phyloP scores from a whole-genome alignment of 1,140 invertebrate species.

The Whitmania pigra region DNA sequence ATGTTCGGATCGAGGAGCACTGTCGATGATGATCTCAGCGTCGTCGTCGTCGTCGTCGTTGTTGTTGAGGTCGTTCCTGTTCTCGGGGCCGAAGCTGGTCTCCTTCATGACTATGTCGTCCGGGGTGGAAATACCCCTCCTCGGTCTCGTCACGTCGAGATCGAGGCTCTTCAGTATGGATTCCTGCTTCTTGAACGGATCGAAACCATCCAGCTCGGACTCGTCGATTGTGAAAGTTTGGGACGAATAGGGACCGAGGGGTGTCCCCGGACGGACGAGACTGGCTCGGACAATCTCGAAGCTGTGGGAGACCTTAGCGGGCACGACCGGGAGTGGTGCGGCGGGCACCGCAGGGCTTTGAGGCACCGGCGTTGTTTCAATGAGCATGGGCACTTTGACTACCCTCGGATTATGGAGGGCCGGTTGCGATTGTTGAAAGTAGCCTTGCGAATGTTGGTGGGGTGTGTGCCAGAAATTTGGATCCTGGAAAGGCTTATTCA shows the following conservation, averaged over 20 bases:
- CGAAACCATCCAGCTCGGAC: background rate
- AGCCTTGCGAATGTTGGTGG: no score
- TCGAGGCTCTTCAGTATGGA: background rate
- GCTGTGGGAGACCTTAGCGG: background rate
- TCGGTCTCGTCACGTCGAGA: background rate
- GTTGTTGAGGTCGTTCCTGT: no score
- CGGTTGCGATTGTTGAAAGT: no score
- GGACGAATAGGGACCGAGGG: background rate
- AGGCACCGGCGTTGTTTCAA: no score
- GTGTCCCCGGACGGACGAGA: background rate
- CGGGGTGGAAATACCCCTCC: background rate
- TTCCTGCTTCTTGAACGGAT: background rate
- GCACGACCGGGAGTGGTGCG: background rate
- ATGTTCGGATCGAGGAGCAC: background rate
- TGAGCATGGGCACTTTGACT: no score
- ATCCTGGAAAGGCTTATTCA: no score
- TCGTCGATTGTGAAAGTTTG: background rate
- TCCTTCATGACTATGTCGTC: background rate
- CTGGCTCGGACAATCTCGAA: background rate
- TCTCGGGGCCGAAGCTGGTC: no score
- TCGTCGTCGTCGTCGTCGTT: no score
- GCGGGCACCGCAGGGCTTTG: background rate
- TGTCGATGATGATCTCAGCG: no score
- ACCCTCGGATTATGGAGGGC: no score
- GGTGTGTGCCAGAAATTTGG: no score